phyloP scores from a whole-genome alignment of 2,797 vertebrate species.

The Notoglanidium macrostoma region DNA sequence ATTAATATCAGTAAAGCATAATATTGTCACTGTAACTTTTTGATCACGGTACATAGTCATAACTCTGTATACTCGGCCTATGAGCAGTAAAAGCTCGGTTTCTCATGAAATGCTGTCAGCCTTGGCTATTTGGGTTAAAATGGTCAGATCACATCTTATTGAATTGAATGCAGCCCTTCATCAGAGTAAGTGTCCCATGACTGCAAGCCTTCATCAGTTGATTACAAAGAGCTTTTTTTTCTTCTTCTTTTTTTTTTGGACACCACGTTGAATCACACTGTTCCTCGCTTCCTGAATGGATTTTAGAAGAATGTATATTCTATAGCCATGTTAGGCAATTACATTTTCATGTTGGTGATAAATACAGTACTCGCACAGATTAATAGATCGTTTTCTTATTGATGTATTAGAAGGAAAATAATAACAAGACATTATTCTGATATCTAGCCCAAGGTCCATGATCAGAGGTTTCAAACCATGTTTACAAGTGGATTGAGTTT shows the following conservation, averaged over 20 bases:
- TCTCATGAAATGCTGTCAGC: neutral
- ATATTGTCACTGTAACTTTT: neutral
- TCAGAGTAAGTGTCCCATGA: slow-evolving; percentile 30
- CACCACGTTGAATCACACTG: neutral
- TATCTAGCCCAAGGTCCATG: neutral
- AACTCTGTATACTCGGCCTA: neutral
- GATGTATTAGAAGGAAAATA: neutral
- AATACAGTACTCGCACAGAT: neutral
- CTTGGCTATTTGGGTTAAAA: neutral
- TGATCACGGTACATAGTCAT: neutral
- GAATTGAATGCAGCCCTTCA: slow-evolving; percentile 43
- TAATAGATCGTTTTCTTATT: neutral
- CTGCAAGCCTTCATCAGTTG: slow-evolving; percentile 37
- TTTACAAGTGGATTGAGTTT: neutral
- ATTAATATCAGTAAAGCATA: neutral
- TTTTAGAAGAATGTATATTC: neutral
- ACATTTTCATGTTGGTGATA: neutral
- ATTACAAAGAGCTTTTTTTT: slow-evolving; percentile 31
- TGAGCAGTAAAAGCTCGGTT: neutral
- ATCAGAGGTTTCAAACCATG: neutral
- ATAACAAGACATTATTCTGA: neutral
- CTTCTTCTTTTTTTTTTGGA: neutral
- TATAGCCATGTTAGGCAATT: neutral
- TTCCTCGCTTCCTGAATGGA: neutral
- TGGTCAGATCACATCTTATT: slow-evolving; percentile 30